A percentile compares a stretch with the other conserved stretches of the same genome.
phyloP scores from a whole-genome alignment of 2,797 vertebrate species.

The Enteromius fasciolatus region DNA sequence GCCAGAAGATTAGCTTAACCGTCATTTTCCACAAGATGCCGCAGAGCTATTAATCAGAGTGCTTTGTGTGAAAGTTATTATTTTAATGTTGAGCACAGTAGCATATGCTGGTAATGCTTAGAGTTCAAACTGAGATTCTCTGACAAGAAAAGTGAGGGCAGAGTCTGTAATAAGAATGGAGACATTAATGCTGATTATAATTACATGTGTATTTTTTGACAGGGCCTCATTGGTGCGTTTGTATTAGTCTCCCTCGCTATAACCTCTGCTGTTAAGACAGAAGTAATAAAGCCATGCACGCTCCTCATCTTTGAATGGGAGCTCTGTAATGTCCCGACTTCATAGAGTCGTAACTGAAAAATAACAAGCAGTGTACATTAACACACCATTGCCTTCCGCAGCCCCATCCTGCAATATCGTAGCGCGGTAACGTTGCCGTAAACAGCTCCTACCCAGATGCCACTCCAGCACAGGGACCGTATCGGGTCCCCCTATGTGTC shows the following conservation, averaged over 20 bases:
- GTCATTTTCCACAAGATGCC: neutral
- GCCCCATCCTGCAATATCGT: neutral
- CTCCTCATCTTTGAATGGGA: conserved; percentile 19
- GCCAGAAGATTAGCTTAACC: neutral
- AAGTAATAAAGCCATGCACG: neutral
- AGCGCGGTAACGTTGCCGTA: neutral
- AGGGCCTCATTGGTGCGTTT: conserved; percentile 7
- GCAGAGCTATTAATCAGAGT: neutral
- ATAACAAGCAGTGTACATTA: conserved; percentile 35
- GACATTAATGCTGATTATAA: conserved; percentile 61
- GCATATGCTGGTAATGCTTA: conserved; percentile 3
- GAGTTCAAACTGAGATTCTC: conserved; percentile 48
- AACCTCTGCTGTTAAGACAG: neutral
- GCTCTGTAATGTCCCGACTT: conserved; percentile 25
- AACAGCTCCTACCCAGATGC: conserved; percentile 35
- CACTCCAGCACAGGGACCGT: conserved; percentile 24
- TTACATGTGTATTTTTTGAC: conserved; percentile 53
- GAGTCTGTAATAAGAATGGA: conserved; percentile 57
- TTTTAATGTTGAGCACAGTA: conserved; percentile 27
- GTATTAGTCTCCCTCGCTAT: conserved; percentile 1
- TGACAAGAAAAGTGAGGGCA: conserved; percentile 1
- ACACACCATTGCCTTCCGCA: neutral
- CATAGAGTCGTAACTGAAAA: conserved; percentile 18
- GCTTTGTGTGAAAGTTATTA: conserved; percentile 12
- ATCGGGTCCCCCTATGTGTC: conserved; percentile 36